Conservation (phyloP, 1,140 invertebrate genomes). For the Penaeus japonicus region DNA sequence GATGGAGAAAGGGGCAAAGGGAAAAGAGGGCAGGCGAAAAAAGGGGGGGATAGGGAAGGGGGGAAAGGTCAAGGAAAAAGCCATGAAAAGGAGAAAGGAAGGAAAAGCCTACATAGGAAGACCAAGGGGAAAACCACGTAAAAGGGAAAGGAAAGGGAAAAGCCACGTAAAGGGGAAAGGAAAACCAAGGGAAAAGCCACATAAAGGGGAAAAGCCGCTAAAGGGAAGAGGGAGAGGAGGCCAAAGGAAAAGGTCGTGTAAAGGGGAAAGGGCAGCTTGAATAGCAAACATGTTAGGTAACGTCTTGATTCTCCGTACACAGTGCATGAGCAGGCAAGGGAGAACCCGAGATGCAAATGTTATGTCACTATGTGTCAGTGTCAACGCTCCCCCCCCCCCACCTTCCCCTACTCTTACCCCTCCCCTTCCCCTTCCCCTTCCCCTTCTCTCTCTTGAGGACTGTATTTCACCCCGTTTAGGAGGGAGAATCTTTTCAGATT, state of each 20-base stretch:
- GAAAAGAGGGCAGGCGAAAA: too few relatives aligned
- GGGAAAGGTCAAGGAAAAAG: too few relatives aligned
- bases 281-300: background rate
- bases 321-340: too few relatives aligned
- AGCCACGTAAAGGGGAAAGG: too few relatives aligned
- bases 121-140: too few relatives aligned
- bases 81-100: too few relatives aligned
- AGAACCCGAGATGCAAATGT: background rate
- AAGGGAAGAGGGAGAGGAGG: background rate
- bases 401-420: background rate
- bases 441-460: constrained; percentile 4
- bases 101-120: too few relatives aligned
- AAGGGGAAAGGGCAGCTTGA: background rate
- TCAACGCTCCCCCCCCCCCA: background rate
- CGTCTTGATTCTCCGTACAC: background rate
- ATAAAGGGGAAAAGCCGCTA: background rate
- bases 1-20: background rate
- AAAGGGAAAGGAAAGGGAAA: too few relatives aligned
- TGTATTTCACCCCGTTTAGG: background rate
- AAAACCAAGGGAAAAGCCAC: too few relatives aligned
- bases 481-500: too few relatives aligned
- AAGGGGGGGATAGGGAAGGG: too few relatives aligned
- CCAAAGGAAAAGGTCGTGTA: background rate
- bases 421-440: constrained; percentile 11
- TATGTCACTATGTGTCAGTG: background rate